Percentiles rank a stretch among this genome's conserved stretches.
phyloP scores from a whole-genome alignment of 2,113 vertebrate species.

The Oryzias melastigma region DNA sequence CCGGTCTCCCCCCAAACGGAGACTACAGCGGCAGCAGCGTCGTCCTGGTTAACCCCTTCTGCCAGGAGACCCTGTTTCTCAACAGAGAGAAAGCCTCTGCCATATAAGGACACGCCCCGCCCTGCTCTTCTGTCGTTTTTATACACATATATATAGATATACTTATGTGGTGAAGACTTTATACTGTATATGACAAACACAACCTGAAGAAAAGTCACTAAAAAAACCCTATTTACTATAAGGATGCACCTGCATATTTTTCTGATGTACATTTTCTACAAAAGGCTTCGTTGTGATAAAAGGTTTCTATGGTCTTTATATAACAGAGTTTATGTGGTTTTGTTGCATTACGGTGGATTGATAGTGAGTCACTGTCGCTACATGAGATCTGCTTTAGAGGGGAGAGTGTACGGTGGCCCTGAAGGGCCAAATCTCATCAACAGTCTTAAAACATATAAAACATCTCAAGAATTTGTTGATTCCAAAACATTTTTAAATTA shows the following conservation, averaged over 20 bases:
- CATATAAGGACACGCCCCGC: constrained; percentile 81
- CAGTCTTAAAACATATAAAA: no score
- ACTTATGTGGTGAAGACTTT: constrained; percentile 89
- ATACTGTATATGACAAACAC: constrained; percentile 73
- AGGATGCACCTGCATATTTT: constrained; percentile 79
- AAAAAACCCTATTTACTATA: constrained; percentile 71
- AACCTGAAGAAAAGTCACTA: constrained; percentile 54
- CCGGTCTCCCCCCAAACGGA: constrained; percentile 90
- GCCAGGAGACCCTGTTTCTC: constrained; percentile 94
- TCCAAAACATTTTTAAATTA: no score
- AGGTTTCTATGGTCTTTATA: constrained; percentile 82
- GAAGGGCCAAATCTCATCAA: no score
- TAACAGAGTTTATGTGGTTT: constrained; percentile 71
- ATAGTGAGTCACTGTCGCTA: constrained; percentile 58
- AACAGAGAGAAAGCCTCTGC: constrained; percentile 90
- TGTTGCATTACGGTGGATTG: constrained; percentile 67
- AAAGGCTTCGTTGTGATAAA: constrained; percentile 79
- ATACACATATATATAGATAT: neutral
- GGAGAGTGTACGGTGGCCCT: constrained; percentile 22
- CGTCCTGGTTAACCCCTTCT: constrained; percentile 98
- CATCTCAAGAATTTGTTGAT: no score
- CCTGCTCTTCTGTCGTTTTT: constrained; percentile 80
- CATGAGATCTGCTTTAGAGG: constrained; percentile 64
- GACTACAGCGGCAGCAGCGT: constrained; percentile 92
- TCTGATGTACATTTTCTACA: constrained; percentile 85